Evolutionary conservation across 2,797 vertebrate genomes (phyloP), one percentile per base, ranked within the genome.

Genomic region (Somateria mollissima): DNA sequence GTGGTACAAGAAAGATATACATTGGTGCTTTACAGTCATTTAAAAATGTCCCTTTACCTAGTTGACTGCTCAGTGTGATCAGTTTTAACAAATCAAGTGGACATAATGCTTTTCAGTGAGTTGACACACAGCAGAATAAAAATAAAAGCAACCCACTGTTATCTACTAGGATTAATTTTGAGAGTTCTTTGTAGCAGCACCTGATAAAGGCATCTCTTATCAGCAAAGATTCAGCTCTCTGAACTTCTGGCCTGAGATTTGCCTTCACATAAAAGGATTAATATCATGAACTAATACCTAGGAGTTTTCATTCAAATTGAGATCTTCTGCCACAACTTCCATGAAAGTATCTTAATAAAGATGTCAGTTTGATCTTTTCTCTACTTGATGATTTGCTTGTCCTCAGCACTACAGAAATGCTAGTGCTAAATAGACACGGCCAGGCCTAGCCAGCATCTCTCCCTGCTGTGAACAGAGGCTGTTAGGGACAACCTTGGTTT

Each of bases 11-110:
- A 64, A 24, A 17, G 27, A 11, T 37, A 13, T 6, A 4, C n/a
- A 0, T 8, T 57, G 11, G 8, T 34, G 60, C 10, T 34, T 2
- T 0, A 2, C 36, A 3, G 2, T 49, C 14, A 4, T n/a, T 69
- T 43, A n/a, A 43, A 80, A 57, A 16, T 13, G 11, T 28, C 13
- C 6, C 8, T 61, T 67, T 43, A 43, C 43, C 43, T 43, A 43
- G 43, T 43, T 43, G 17, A 43, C 43, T 43, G 43, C 18, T 43
- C 43, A 43, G 43, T 43, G 43, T 43, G 43, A 37, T 34, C 3
- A 7, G 41, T 75, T 89, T 70, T 73, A 27, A 83, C 36, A 36
- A 10, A 51, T 56, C 47, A n/a, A 18, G n/a, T 74, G 27, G 37
- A 80, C 76, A 18, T 43, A 58, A 24, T 25, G 24, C 21, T 60